Evolutionary conservation across 2,888 invertebrate genomes (phyloP).

Genomic region (Hanleya hanleyi): DNA sequence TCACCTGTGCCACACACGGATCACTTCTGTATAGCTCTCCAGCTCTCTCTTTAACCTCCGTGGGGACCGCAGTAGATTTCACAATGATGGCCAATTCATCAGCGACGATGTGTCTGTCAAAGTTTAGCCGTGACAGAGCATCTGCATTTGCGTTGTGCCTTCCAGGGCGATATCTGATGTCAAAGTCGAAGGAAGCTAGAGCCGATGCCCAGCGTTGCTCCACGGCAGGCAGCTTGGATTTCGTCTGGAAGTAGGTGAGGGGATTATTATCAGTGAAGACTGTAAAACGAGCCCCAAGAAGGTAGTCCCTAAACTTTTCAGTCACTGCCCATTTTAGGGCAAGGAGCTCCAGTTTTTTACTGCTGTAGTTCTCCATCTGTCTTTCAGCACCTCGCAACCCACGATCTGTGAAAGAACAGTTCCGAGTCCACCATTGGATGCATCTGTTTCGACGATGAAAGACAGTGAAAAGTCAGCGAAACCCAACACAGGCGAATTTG

Average conservation of each 20-base stretch:
- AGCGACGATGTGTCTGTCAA: neutral
- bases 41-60: neutral
- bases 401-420: neutral
- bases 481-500: neutral
- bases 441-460: neutral
- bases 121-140: conserved; percentile 7
- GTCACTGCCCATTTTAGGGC: conserved; percentile 35
- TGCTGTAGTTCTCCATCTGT: too few relatives aligned
- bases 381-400: neutral
- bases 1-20: neutral
- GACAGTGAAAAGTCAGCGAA: neutral
- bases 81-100: neutral
- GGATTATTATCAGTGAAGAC: conserved; percentile 25
- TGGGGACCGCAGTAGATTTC: neutral
- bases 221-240: conserved; percentile 18
- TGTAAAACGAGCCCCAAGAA: conserved; percentile 9
- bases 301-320: conserved; percentile 25
- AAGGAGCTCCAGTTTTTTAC: conserved; percentile 32
- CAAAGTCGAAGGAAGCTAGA: conserved; percentile 20
- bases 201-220: conserved; percentile 26
- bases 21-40: neutral
- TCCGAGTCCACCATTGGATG: neutral
- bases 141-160: conserved; percentile 18
- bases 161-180: conserved; percentile 15
- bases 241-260: conserved; percentile 8